Percentiles rank a stretch among this genome's conserved stretches.
Evolutionary conservation across 2,797 vertebrate genomes (phyloP).

Genomic region (Poeciliopsis presidionis): DNA sequence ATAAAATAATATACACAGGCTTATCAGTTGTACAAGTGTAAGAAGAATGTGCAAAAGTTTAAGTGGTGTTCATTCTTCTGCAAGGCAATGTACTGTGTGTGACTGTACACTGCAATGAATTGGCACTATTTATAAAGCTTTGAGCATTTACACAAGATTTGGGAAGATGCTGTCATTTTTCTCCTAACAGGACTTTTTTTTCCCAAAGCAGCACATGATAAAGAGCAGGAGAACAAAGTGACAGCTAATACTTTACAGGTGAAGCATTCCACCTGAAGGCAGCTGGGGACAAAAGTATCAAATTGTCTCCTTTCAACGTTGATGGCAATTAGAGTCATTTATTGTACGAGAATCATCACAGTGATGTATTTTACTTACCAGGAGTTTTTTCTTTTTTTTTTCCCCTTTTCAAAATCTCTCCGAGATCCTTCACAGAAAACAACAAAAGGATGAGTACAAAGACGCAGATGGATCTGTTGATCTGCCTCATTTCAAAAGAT

Average conservation of each 20-base stretch:
- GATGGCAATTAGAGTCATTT: constrained; percentile 22
- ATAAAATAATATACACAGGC: not conserved
- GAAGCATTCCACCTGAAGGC: constrained; percentile 15
- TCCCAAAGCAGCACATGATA: constrained; percentile 7
- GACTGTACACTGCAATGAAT: not conserved
- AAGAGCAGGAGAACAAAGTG: constrained; percentile 16
- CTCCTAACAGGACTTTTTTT: constrained; percentile 9
- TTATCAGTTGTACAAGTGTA: not conserved
- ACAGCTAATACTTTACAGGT: constrained; percentile 15
- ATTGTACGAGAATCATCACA: not conserved
- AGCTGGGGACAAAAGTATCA: constrained; percentile 20
- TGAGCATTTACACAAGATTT: not conserved
- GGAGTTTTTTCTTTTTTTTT: not conserved
- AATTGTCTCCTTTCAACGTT: constrained; percentile 22
- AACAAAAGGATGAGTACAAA: constrained; percentile 17
- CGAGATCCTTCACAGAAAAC: not conserved
- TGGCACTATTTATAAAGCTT: not conserved
- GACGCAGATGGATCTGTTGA: not conserved
- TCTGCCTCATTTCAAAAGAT: not conserved
- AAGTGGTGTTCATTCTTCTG: not conserved
- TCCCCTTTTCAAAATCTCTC: not conserved
- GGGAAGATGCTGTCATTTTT: constrained; percentile 18
- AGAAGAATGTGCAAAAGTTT: not conserved
- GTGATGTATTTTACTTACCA: not conserved
- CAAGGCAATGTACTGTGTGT: not conserved